A percentile compares a stretch with the other conserved stretches of the same genome.
Conservation (phyloP, 92 coral and sea anemone genomes). For the Epizoanthus rinbou region DNA sequence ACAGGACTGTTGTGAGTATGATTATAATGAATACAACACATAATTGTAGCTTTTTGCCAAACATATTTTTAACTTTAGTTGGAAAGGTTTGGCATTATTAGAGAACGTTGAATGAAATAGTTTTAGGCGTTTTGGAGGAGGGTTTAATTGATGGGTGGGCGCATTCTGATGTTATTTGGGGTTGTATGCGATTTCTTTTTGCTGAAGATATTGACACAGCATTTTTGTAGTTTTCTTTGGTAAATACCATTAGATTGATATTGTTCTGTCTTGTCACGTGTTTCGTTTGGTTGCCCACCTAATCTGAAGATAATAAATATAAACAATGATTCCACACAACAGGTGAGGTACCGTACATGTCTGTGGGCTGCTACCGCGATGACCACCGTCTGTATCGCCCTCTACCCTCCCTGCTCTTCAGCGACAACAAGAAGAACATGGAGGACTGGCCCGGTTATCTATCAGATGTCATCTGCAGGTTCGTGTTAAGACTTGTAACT, state of each 20-base stretch:
- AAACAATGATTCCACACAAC: neutral
- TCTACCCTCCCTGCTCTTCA: conserved; percentile 80
- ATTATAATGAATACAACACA: neutral
- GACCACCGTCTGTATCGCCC: conserved; percentile 89
- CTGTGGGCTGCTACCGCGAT: conserved; percentile 94
- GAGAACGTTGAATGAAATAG: too few relatives aligned
- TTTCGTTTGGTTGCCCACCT: neutral
- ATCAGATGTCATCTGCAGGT: conserved; percentile 95
- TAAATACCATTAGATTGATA: too few relatives aligned
- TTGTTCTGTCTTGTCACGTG: neutral
- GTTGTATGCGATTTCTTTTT: neutral
- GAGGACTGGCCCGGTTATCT: conserved; percentile 91
- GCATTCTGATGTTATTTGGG: too few relatives aligned
- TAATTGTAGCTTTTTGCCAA: neutral
- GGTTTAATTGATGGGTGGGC: too few relatives aligned
- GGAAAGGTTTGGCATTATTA: too few relatives aligned
- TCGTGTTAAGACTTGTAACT: neutral
- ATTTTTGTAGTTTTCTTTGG: too few relatives aligned
- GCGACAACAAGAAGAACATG: conserved; percentile 72
- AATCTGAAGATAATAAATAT: neutral
- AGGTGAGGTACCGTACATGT: conserved; percentile 65
- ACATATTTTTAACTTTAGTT: too few relatives aligned
- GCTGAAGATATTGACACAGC: neutral
- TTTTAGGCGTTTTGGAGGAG: too few relatives aligned
- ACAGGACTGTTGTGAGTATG: conserved; percentile 92